Base-by-base conservation (phyloP, 2,888 invertebrate genomes). In the Platycnemis pennipes region DNA sequence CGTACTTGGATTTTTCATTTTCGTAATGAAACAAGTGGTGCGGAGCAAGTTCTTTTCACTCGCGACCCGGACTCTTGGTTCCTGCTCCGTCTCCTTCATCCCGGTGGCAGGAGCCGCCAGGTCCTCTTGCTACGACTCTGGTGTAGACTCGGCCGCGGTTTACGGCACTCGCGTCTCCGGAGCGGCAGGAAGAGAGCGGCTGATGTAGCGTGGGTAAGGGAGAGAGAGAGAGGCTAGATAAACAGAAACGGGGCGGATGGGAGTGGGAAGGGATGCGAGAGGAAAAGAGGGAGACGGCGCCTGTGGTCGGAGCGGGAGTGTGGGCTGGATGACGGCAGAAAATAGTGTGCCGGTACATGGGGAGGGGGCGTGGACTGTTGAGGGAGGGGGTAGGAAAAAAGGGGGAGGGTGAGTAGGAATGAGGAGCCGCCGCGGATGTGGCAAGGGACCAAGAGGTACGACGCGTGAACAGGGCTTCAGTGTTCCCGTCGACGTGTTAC, bases 221-320 rank as follows among this genome's bases (percentile, higher is more conserved):
- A 37, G 77, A 26, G 77, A 37, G 16, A 37, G 77, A 31, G 77
- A 77, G 77, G 77, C 77, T 77, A 77, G 77, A 77, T 77, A 77
- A 77, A 77, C 77, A 77, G 77, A 77, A 77, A 26, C 77, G 37
- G n/a, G 77, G 77, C 37, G 16, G 31, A 31, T 3, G 77, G 37
- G 37, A 31, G 13, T 2, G 11, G 69, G n/a, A 7, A 13, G 77
- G 37, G 77, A 37, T 31, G 31, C 0, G 8, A 26, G n/a, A n/a
- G 22, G 63, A 13, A 37, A 37, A 1, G 77, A 31, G 77, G 63
- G n/a, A 7, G 63, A 63, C 26, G 63, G 2, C 26, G 22, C 63
- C 63, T 63, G 26, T 63, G 19, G 49, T 49, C 19, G 49, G 49
- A 26, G 63, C 4, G 19, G 63, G 26, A 11, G 77, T 37, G 77